Base-by-base conservation (phyloP, 2,888 invertebrate species). In the Philonicus albiceps region DNA sequence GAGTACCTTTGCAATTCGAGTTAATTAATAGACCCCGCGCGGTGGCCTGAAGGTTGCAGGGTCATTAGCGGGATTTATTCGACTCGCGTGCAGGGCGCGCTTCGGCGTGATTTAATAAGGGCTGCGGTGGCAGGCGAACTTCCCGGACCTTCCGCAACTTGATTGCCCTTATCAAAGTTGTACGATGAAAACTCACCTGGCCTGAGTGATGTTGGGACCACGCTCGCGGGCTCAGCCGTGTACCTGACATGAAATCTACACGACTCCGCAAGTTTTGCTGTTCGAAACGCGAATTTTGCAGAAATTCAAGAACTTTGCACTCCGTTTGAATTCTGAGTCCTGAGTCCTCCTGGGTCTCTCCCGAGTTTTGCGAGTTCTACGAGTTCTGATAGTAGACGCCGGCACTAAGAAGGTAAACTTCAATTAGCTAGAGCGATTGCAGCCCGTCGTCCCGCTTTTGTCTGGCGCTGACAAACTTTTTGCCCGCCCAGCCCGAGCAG, bases 391-490 rank as follows among this genome's bases (percentile, higher is more conserved):
- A 64, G 22, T 11, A 64, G 22, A 22, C 27, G 64, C 81, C n/a
- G 31, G 81, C 6, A 80, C 30, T 81, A 53, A 81, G n/a, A 81
- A 55, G 81, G 81, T 55, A 81, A 81, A 81, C 55, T 81, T 81
- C 81, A 81, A 81, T 81, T 81, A 81, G 81, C 55, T 64, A 13
- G 34, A 81, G 81, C 81, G 34, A 81, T 81, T 81, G 55, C 34
- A 55, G 55, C 55, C 19, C 34, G 40, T 43, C 55, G 40, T 49
- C 22, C 34, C 22, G 30, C 34, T 22, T 11, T 3, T 40, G 22
- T 31, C 31, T 43, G 53, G 7, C 30, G 81, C 64, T 34, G 81
- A 81, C 81, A 81, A 81, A 64, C 81, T 81, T 64, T 16, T 40
- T 37, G 37, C 34, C 19, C 37, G 37, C 34, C 19, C 37, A 27